Evolutionary conservation across 2,797 vertebrate species (phyloP).

Genomic region (Myotis pilosus): DNA sequence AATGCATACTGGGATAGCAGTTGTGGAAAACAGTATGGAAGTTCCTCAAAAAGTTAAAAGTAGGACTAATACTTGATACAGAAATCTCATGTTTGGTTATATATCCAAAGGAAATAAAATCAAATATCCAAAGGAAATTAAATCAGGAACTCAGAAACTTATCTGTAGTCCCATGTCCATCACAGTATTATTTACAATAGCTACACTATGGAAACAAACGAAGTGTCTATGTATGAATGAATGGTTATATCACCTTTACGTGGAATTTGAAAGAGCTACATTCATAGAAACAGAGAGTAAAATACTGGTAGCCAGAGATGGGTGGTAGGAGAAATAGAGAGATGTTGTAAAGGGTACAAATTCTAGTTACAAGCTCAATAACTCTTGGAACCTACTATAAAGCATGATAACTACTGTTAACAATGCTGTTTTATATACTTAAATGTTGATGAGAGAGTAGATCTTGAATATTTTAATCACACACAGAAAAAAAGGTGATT

Average conservation of each 20-base stretch:
- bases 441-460: neutral
- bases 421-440: neutral
- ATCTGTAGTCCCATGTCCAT: neutral
- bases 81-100: neutral
- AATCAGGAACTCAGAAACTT: neutral
- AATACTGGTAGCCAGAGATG: neutral
- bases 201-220: neutral
- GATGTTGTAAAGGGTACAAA: neutral
- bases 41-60: neutral
- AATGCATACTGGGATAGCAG: neutral
- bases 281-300: neutral
- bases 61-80: neutral
- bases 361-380: neutral
- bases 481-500: neutral
- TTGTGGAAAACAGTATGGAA: neutral
- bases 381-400: neutral
- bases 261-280: neutral
- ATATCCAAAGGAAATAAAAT: neutral
- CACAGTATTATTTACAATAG: neutral
- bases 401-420: neutral
- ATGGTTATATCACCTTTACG: neutral
- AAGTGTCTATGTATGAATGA: neutral
- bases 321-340: neutral
- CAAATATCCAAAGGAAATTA: neutral
- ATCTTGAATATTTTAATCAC: neutral